Base-by-base conservation (phyloP, 2,797 vertebrate species). In the Oreonectes daqikongensis region DNA sequence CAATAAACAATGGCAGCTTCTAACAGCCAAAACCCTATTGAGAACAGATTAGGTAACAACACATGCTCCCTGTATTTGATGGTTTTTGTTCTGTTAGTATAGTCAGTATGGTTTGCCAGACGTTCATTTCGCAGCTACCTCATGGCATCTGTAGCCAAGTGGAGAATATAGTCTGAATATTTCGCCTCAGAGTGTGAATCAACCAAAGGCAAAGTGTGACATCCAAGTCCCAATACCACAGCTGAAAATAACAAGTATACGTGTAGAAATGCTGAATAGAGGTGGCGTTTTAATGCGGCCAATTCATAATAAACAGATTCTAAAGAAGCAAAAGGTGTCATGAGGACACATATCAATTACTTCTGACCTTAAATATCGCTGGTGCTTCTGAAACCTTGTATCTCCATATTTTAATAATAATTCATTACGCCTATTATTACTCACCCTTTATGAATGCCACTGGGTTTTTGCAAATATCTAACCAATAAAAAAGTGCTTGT, bases 91-190 rank as follows among this genome's bases (percentile, higher is more conserved):
- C 46, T 57, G 53, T 63, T 20, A 70, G 28, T 70, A 7, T 42
- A 69, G 59, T 40, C 63, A 5, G n/a, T 46, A 44, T 6, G 52
- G 67, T 66, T 63, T 50, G 61, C 55, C 79, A 67, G 22, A 75
- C 17, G 68, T 52, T 68, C n/a, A 14, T 70, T 75, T 20, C n/a
- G 28, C 69, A 57, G 60, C 18, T 75, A 61, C 17, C 18, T 52
- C 72, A 64, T 3, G 44, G 17, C 46, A 35, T 24, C 11, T 26
- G 53, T 26, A 60, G 30, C 4, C 40, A 61, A 74, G 46, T 14
- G 3, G 46, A 71, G 59, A 69, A 44, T 38, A 77, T 60, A 61
- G 75, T 69, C 46, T 48, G 57, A 69, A 75, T 44, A 64, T 60
- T 44, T 74, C 3, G 12, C 32, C 42, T 63, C 44, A 74, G 20